Percentiles rank a stretch among this genome's conserved stretches.
These are phyloP conservation scores for Myotis yumanensis DNA, from an alignment of 2,113 vertebrate species.

Conservation along the genomic window DNA sequence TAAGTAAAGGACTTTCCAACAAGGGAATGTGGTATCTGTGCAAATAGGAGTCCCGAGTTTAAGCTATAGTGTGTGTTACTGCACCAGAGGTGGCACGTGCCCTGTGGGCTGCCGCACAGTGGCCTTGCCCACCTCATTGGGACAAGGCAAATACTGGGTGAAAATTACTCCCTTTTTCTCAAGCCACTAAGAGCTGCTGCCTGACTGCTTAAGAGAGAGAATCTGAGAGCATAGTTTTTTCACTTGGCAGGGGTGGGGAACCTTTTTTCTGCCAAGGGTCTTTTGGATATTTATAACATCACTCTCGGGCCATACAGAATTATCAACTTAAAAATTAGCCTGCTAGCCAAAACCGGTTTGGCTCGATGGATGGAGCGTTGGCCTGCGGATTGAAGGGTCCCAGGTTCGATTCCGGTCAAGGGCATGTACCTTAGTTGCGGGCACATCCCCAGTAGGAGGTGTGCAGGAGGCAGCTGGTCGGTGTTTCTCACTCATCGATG, in stretches of 20 bases:
- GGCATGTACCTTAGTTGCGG: no score
- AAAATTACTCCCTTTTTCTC: background rate
- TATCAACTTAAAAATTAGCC: no score
- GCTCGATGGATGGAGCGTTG: no score
- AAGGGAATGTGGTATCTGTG: background rate
- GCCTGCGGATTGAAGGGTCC: no score
- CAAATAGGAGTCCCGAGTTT: background rate
- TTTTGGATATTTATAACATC: no score
- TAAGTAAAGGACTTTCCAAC: background rate
- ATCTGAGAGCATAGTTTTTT: background rate
- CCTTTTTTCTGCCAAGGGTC: no score
- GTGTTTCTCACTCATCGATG: no score
- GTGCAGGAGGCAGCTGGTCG: no score
- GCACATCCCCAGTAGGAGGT: no score
- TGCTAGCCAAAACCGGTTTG: no score
- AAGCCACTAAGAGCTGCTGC: rapidly evolving
- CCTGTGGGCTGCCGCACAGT: background rate
- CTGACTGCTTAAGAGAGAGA: background rate
- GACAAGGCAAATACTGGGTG: background rate
- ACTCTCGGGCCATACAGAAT: no score
- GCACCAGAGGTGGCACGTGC: background rate
- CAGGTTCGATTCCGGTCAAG: no score
- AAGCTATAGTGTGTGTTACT: background rate
- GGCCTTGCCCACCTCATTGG: background rate
- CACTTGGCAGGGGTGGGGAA: background rate